A percentile compares a stretch with the other conserved stretches of the same genome.
phyloP scores from a whole-genome alignment of 2,113 vertebrate species.

The Microtus richardsoni region DNA sequence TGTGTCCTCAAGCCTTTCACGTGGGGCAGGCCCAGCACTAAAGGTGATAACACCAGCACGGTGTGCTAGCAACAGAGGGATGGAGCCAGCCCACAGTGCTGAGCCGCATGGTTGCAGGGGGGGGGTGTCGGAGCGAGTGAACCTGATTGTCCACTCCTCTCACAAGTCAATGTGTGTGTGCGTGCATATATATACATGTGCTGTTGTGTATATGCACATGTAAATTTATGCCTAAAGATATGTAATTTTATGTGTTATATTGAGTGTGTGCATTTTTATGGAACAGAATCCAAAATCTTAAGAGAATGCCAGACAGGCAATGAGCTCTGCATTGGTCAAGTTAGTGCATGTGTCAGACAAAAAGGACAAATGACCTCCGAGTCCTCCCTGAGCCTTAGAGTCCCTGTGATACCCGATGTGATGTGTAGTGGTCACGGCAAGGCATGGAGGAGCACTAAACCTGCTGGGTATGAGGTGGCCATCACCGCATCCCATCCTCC shows the following conservation, averaged over 20 bases:
- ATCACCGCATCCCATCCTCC: background rate
- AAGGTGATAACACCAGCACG: background rate
- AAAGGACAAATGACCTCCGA: background rate
- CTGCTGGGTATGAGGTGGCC: background rate
- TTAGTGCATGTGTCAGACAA: background rate
- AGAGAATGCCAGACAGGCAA: background rate
- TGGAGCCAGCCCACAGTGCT: background rate
- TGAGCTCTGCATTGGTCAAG: background rate
- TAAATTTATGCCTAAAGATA: background rate
- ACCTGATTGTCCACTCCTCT: too few relatives aligned
- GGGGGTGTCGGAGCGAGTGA: background rate
- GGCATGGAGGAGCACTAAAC: background rate
- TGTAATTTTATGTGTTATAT: background rate
- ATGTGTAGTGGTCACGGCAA: background rate
- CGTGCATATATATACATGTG: too few relatives aligned
- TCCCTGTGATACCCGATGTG: background rate
- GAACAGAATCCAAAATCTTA: background rate
- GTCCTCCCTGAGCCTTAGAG: background rate
- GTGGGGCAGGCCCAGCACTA: background rate
- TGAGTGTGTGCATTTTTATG: background rate
- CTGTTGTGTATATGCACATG: background rate
- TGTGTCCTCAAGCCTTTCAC: background rate
- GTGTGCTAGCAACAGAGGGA: background rate
- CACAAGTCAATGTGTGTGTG: too few relatives aligned
- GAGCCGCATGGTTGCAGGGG: too few relatives aligned